Evolutionary conservation across 92 coral and sea anemone species (phyloP).

Genomic region (Metridium senile): DNA sequence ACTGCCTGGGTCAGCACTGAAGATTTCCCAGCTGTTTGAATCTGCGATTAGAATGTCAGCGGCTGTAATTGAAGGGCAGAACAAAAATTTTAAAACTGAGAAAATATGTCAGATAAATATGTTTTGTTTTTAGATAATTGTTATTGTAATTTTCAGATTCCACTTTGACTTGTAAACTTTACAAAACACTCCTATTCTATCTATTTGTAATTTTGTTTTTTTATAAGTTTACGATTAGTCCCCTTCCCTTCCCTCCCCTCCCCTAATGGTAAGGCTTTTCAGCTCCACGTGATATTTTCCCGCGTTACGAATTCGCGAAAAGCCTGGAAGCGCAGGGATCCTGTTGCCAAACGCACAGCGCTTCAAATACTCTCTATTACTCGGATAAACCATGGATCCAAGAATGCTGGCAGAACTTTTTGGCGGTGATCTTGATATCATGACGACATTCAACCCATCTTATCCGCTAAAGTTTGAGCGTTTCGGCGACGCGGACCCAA

Average conservation of each 20-base stretch:
- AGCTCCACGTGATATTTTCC: conserved; percentile 10
- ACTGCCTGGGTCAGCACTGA: background rate
- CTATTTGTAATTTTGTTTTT: too few relatives aligned
- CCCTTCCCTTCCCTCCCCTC: background rate
- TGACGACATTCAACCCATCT: conserved; percentile 62
- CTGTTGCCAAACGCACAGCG: background rate
- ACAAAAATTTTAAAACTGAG: background rate
- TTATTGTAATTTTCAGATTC: too few relatives aligned
- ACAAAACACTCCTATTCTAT: too few relatives aligned
- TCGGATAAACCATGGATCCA: conserved; percentile 1
- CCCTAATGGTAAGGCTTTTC: too few relatives aligned
- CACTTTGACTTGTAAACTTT: too few relatives aligned
- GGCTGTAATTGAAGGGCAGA: background rate
- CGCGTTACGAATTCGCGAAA: background rate
- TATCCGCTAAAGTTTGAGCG: conserved; percentile 76
- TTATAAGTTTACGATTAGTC: background rate
- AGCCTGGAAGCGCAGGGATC: background rate
- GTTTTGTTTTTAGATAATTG: too few relatives aligned
- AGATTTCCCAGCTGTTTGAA: background rate
- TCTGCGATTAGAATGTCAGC: background rate
- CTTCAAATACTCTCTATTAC: too few relatives aligned
- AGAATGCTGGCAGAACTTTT: conserved; percentile 44
- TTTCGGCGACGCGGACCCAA: conserved; percentile 55
- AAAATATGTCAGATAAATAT: background rate
- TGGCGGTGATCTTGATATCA: conserved; percentile 36